Evolutionary conservation across 2,888 invertebrate species (phyloP).

Genomic region (Acleris sparsana): DNA sequence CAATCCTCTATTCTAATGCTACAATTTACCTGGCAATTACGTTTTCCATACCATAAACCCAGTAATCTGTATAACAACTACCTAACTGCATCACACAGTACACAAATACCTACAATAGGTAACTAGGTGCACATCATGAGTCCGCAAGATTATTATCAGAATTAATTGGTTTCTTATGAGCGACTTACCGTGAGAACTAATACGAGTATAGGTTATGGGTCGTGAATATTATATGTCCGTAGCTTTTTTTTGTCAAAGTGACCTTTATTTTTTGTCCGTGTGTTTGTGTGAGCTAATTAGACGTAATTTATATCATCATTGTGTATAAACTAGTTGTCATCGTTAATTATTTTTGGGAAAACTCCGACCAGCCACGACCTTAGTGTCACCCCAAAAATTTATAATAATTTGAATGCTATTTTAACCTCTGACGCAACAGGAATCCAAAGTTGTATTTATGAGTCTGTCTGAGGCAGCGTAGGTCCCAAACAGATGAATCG

Average conservation of each 20-base stretch:
- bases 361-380: neutral
- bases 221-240: conserved; percentile 3
- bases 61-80: neutral
- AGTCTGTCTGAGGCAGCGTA: too few species aligned
- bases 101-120: too few species aligned
- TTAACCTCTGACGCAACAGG: too few species aligned
- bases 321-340: neutral
- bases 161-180: conserved; percentile 27
- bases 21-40: neutral
- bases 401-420: too few species aligned
- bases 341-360: neutral
- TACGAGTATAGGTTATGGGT: conserved; percentile 4
- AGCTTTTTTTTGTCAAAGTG: conserved; percentile 13
- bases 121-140: conserved; percentile 3
- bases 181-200: conserved; percentile 18
- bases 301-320: conserved; percentile 2
- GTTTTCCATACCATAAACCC: neutral
- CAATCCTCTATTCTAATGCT: neutral
- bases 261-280: conserved; percentile 22
- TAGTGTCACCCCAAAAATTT: too few species aligned
- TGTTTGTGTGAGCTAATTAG: conserved; percentile 22
- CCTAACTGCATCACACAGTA: neutral
- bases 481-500: too few species aligned
- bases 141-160: conserved; percentile 29
- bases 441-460: too few species aligned